Evolutionary conservation across 2,797 vertebrate genomes (phyloP), one percentile per base, ranked within the genome.

Genomic region (Halcyon smyrnensis): DNA sequence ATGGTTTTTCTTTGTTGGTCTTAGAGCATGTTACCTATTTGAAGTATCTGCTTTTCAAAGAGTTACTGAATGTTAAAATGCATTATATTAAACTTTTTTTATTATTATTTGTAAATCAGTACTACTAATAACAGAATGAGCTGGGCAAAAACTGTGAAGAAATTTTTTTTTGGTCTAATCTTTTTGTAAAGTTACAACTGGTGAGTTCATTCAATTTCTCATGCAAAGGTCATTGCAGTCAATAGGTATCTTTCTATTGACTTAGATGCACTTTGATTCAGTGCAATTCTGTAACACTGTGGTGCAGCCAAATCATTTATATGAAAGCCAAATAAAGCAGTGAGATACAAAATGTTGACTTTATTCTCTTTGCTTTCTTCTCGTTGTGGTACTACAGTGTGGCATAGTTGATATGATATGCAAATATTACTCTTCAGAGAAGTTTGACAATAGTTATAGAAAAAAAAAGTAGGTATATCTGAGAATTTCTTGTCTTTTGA

Each of bases 141-240:
- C 3, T 28, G 0, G 0, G 6, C 1, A 45, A 62, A 68, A 65
- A 41, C 24, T 5, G 1, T 27, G 7, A 83, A 77, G 15, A 76
- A 24, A 50, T 46, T 54, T 43, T 69, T 84, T 62, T 83, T 75
- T 6, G 34, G 15, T 57, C 25, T 37, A 83, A 50, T 39, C 3
- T 69, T 15, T 70, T 54, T n/a, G 15, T 3, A 5, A 57, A 75
- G 4, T 41, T 62, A 36, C 28, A 79, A 10, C 16, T 57, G 21
- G 5, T 37, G 18, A 75, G 18, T 65, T 89, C 18, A 28, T 5
- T 56, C 17, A 37, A 5, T 68, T 77, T 85, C 37, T 68, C 7
- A 2, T 21, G 8, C 36, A 57, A 64, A 83, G 11, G 7, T 32
- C 21, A 17, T 50, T 73, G 37, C 7, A 74, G 41, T 39, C 34